A percentile compares a stretch with the other conserved stretches of the same genome.
phyloP scores from a whole-genome alignment of 2,113 vertebrate genomes.

The Semicossyphus pulcher region DNA sequence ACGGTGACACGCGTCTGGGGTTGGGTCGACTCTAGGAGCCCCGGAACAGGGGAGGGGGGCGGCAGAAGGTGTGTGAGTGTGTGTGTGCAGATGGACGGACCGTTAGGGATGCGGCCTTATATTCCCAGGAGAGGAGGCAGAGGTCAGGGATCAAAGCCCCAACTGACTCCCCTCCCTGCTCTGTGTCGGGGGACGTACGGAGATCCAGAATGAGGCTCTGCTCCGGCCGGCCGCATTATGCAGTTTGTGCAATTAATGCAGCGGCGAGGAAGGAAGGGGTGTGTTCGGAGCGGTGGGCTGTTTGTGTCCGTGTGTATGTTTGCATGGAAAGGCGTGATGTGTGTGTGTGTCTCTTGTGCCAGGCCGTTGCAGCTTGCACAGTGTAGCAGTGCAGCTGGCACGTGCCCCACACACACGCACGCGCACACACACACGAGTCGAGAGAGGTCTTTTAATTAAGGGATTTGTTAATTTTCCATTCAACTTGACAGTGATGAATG shows the following conservation, averaged over 20 bases:
- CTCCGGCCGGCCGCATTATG: conserved; percentile 58
- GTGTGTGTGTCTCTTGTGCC: conserved; percentile 51
- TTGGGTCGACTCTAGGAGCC: conserved; percentile 15
- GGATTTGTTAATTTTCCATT: conserved; percentile 82
- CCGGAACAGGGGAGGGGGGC: background rate
- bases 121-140: conserved; percentile 64
- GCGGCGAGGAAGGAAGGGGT: conserved; percentile 43
- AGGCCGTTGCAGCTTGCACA: conserved; percentile 50
- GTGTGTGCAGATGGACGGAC: conserved; percentile 77
- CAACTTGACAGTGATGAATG: conserved; percentile 82
- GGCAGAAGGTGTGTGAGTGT: conserved; percentile 1
- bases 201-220: conserved; percentile 54
- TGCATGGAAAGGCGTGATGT: conserved; percentile 12
- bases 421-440: conserved; percentile 30
- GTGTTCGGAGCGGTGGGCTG: conserved; percentile 7
- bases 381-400: conserved; percentile 72
- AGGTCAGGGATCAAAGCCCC: conserved; percentile 77
- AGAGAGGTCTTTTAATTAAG: conserved; percentile 80
- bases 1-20: conserved; percentile 72
- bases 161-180: conserved; percentile 48
- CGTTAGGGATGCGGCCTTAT: conserved; percentile 66
- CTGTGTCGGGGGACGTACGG: conserved; percentile 50
- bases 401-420: conserved; percentile 32
- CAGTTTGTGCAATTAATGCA: conserved; percentile 72
- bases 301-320: conserved; percentile 35